These are phyloP conservation scores for Hipparchia semele DNA, from an alignment of 2,888 invertebrate species.

Conservation along the genomic window DNA sequence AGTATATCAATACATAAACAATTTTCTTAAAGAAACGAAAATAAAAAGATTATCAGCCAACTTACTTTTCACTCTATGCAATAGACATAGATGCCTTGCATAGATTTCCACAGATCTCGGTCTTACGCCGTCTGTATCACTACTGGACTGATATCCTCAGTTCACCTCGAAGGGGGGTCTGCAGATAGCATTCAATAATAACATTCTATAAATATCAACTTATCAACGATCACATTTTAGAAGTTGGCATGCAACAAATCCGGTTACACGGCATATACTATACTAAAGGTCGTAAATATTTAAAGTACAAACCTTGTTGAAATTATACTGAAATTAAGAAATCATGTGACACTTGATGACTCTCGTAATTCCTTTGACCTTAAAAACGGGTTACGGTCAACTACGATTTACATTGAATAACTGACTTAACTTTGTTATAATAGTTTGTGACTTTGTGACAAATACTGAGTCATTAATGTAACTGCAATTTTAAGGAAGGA, in stretches of 20 bases:
- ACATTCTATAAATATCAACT: neutral
- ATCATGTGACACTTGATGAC: conserved; percentile 13
- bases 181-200: too few relatives aligned
- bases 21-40: too few relatives aligned
- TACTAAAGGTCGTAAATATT: too few relatives aligned
- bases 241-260: conserved; percentile 5
- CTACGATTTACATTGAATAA: conserved; percentile 11
- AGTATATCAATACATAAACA: too few relatives aligned
- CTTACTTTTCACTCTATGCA: too few relatives aligned
- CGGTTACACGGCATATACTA: conserved; percentile 3
- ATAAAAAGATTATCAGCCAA: too few relatives aligned
- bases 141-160: neutral
- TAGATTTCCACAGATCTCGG: too few relatives aligned
- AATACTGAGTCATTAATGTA: neutral
- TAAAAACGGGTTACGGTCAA: conserved; percentile 9
- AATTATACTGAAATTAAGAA: conserved; percentile 11
- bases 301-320: conserved; percentile 3
- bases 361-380: conserved; percentile 7
- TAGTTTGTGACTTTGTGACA: neutral
- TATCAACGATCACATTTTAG: conserved; percentile 2
- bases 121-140: too few relatives aligned
- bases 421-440: neutral
- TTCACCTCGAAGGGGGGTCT: neutral
- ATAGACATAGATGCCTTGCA: too few relatives aligned
- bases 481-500: neutral